phyloP scores from a whole-genome alignment of 2,888 invertebrate species.

The Balanococcus diminutus region DNA sequence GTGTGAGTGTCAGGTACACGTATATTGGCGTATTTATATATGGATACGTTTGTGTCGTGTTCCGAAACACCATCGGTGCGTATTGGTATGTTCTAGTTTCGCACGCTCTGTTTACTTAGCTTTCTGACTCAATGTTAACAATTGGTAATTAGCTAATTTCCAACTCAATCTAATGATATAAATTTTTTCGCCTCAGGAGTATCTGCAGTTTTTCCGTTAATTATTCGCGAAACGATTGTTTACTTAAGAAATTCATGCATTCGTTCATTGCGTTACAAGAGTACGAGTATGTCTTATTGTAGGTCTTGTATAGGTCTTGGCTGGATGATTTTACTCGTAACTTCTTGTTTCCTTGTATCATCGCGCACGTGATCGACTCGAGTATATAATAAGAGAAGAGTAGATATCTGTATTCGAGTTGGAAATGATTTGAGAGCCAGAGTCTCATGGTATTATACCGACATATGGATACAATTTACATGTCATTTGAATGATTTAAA shows the following conservation, averaged over 20 bases:
- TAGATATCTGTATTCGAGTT: background rate
- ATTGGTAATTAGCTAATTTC: constrained; percentile 13
- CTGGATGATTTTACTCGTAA: background rate
- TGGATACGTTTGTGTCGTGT: background rate
- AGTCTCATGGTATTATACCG: no score
- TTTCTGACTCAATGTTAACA: constrained; percentile 33
- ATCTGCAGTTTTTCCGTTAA: constrained; percentile 22
- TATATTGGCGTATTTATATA: background rate
- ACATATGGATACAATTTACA: background rate
- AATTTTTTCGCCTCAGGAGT: background rate
- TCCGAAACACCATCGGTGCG: background rate
- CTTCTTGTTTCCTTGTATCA: background rate
- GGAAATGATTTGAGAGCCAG: background rate
- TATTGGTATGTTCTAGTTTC: constrained; percentile 1
- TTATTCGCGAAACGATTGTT: constrained; percentile 25
- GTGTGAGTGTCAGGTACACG: background rate
- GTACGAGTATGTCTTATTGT: no score
- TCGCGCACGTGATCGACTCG: background rate
- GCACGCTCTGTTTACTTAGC: constrained; percentile 25
- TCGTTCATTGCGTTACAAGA: background rate
- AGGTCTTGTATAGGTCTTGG: no score
- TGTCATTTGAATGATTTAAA: constrained; percentile 20
- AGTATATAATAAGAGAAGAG: background rate
- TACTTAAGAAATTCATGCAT: background rate
- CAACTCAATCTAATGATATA: background rate